A percentile compares a stretch with the other conserved stretches of the same genome.
Evolutionary conservation across 2,888 invertebrate species (phyloP).

Genomic region (Oasisia sp.): DNA sequence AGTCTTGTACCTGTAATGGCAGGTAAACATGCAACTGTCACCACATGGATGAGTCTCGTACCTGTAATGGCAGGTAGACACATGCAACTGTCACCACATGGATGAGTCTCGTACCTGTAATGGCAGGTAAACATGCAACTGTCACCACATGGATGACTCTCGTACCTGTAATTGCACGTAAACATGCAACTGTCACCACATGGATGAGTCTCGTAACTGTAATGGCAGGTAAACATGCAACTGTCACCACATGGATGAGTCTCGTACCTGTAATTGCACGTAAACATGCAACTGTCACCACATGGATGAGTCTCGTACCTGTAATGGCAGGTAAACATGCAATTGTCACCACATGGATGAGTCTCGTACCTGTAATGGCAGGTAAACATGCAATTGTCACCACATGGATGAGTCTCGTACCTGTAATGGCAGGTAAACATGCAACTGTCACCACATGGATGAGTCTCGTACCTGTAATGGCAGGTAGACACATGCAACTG

Average conservation of each 20-base stretch:
- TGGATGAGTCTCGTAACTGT: not conserved
- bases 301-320: not conserved
- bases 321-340: not conserved
- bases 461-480: not conserved
- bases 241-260: too few species aligned
- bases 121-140: not conserved
- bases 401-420: not conserved
- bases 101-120: not conserved
- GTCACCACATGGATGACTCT: too few species aligned
- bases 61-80: not conserved
- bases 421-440: not conserved
- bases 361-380: not conserved
- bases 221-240: not conserved
- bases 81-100: too few species aligned
- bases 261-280: not conserved
- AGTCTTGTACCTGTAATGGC: not conserved
- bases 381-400: not conserved
- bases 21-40: not conserved
- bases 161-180: not conserved
- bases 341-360: too few species aligned
- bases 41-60: not conserved
- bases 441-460: too few species aligned
- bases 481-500: not conserved
- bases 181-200: too few species aligned
- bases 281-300: not conserved